Percentiles rank a stretch among this genome's conserved stretches.
These are phyloP conservation scores for Plestiodon gilberti DNA, from an alignment of 2,113 vertebrate species.

Conservation along the genomic window DNA sequence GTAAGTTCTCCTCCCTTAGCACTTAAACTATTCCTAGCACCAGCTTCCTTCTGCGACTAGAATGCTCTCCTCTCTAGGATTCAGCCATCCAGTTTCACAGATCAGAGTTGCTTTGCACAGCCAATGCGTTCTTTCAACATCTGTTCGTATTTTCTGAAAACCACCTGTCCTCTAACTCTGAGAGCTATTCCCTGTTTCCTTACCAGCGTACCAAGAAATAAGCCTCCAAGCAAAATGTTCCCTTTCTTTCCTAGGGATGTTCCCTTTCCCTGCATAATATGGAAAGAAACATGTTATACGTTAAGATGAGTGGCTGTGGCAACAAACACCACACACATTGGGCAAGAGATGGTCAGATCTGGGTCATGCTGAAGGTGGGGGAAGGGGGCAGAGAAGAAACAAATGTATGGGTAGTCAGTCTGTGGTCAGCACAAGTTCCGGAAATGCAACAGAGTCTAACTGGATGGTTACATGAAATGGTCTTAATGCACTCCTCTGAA, in stretches of 20 bases:
- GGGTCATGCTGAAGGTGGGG: no score
- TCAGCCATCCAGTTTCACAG: neutral
- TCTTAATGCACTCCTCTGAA: no score
- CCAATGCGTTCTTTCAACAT: neutral
- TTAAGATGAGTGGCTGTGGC: neutral
- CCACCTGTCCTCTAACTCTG: neutral
- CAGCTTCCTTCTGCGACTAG: neutral
- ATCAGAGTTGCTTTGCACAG: neutral
- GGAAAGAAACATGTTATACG: no score
- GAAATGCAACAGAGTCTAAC: no score
- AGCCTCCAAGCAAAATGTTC: constrained; percentile 4
- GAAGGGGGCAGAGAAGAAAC: no score
- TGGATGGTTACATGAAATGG: no score
- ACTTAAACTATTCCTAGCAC: neutral
- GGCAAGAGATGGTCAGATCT: no score
- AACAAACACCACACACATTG: no score
- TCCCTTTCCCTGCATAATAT: neutral
- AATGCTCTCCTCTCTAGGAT: neutral
- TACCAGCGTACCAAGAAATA: neutral
- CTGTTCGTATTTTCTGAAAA: neutral
- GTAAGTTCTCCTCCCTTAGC: neutral
- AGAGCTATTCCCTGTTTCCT: neutral
- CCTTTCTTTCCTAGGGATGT: neutral
- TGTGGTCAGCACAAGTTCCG: no score
- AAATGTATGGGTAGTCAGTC: no score